Conservation (phyloP, 2,113 vertebrate species). For the Micromys minutus region DNA sequence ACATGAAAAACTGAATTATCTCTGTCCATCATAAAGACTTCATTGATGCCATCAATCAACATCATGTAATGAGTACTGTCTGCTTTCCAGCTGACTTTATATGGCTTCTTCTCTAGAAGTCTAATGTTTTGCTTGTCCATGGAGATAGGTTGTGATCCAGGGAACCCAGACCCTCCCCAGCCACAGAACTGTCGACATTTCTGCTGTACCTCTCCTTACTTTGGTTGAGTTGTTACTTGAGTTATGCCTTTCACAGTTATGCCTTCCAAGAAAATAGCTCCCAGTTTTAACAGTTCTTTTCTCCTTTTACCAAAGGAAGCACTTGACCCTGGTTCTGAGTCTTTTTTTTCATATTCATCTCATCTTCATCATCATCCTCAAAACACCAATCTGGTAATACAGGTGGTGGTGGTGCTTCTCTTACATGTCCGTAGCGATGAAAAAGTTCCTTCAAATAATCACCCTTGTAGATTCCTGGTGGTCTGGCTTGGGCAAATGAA, state of each 20-base stretch:
- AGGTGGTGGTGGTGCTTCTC: not conserved
- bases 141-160: slow-evolving; percentile 97
- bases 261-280: not conserved
- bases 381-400: not conserved
- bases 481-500: not conserved
- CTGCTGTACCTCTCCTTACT: slow-evolving; percentile 92
- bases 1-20: slow-evolving; percentile 96
- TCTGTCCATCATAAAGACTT: slow-evolving; percentile 97
- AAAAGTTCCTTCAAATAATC: not conserved
- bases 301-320: not conserved
- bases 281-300: not conserved
- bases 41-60: slow-evolving; percentile 96
- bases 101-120: slow-evolving; percentile 94
- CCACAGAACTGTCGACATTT: slow-evolving; percentile 95
- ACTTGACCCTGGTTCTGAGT: not conserved
- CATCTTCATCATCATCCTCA: not conserved
- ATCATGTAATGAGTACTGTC: slow-evolving; percentile 99
- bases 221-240: slow-evolving; percentile 89
- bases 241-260: not conserved
- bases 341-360: not conserved
- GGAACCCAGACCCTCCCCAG: slow-evolving; percentile 97
- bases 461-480: not conserved
- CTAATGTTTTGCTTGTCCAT: slow-evolving; percentile 98
- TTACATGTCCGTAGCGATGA: not conserved
- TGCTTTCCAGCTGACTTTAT: slow-evolving; percentile 99